A percentile compares a stretch with the other conserved stretches of the same genome.
These are phyloP conservation scores for Trochalopteron elliotii DNA, from an alignment of 2,113 vertebrate species.

Conservation along the genomic window DNA sequence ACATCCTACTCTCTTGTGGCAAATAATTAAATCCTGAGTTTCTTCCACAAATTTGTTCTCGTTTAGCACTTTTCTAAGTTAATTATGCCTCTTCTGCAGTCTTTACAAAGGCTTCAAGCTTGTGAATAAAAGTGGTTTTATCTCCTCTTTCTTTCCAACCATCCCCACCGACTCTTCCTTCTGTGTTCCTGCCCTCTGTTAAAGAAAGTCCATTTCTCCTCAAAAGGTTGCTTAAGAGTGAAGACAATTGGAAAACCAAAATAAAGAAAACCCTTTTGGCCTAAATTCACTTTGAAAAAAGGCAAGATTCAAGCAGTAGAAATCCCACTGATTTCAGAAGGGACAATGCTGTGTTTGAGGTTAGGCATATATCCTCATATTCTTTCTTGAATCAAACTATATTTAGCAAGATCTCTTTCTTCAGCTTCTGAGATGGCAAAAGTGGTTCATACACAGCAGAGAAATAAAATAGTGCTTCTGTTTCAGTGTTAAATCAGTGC, in stretches of 20 bases:
- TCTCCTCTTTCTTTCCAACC: not conserved
- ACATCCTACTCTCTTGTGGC: not conserved
- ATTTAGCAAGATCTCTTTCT: slow-evolving; percentile 3
- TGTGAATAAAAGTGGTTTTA: not conserved
- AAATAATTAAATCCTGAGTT: not conserved
- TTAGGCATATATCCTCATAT: not conserved
- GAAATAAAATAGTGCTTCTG: not conserved
- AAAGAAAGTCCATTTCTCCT: not conserved
- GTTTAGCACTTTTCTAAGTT: not conserved
- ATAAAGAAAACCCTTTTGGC: not conserved
- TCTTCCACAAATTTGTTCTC: not conserved
- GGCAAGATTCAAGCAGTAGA: not conserved
- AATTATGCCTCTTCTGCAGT: not conserved
- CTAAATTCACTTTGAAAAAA: not conserved
- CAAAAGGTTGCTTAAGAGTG: not conserved
- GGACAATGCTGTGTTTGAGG: not conserved
- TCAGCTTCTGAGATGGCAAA: not conserved
- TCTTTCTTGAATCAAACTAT: not conserved
- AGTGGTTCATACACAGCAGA: not conserved
- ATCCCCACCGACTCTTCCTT: not conserved
- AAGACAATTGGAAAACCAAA: not conserved
- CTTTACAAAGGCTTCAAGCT: not conserved
- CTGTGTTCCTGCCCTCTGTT: not conserved
- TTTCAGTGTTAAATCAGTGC: not conserved
- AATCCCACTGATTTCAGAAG: not conserved